Evolutionary conservation across 2,113 vertebrate genomes (phyloP).

Genomic region (Illadopsis cleaveri): DNA sequence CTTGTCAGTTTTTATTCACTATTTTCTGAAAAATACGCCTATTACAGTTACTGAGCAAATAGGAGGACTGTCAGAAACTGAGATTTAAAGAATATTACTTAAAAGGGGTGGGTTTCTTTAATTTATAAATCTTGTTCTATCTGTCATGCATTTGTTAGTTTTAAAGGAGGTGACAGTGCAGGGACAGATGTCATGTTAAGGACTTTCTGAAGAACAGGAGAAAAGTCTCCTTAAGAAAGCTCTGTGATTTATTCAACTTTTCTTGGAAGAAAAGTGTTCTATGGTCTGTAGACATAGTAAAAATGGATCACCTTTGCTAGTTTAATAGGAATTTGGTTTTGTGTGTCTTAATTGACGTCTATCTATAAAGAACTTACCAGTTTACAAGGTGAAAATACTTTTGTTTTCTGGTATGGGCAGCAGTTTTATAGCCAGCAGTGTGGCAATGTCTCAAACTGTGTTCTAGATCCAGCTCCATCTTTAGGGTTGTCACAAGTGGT

Average conservation of each 20-base stretch:
- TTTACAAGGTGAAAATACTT: not conserved
- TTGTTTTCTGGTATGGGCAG: not conserved
- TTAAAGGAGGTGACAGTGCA: constrained; percentile 71
- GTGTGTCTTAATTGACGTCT: not conserved
- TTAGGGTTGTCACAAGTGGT: not conserved
- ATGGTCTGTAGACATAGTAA: not conserved
- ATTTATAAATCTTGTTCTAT: constrained; percentile 83
- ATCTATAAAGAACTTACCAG: not conserved
- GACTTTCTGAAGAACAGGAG: constrained; percentile 70
- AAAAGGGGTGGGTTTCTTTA: constrained; percentile 81
- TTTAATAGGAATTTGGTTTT: constrained; percentile 30
- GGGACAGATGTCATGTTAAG: constrained; percentile 77
- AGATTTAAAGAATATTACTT: constrained; percentile 87
- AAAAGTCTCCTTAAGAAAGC: constrained; percentile 37
- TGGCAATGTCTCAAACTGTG: not conserved
- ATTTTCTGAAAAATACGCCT: constrained; percentile 84
- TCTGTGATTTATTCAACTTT: constrained; percentile 49
- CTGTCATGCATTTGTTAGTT: constrained; percentile 77
- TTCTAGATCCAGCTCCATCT: not conserved
- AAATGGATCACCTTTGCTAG: constrained; percentile 21
- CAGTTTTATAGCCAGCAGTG: not conserved
- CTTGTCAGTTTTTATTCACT: constrained; percentile 92
- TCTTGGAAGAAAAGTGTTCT: constrained; percentile 39
- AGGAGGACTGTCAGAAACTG: constrained; percentile 77
- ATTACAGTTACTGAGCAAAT: constrained; percentile 82